phyloP scores from a whole-genome alignment of 2,113 vertebrate species.

The Pantherophis guttatus region DNA sequence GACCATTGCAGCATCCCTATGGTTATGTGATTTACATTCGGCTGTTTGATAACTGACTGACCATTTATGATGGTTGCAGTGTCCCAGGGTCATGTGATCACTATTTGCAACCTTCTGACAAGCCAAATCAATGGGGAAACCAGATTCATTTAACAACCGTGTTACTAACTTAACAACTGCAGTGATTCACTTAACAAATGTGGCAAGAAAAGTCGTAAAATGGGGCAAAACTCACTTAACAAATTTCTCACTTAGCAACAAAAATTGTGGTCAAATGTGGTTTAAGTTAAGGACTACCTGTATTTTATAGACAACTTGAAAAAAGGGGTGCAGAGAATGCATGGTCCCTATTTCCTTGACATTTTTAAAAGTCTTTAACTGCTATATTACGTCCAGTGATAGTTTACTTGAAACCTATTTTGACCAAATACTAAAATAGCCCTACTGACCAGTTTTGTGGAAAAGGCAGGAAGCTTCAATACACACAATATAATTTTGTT shows the following conservation, averaged over 20 bases:
- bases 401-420: conserved; percentile 60
- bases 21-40: not conserved
- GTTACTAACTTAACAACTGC: not conserved
- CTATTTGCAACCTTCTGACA: not conserved
- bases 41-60: not conserved
- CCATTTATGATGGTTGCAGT: not conserved
- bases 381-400: conserved; percentile 41
- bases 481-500: conserved; percentile 59
- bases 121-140: not conserved
- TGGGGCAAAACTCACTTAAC: not conserved
- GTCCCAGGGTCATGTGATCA: not conserved
- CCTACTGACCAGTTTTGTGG: conserved; percentile 55
- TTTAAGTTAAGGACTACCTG: not conserved
- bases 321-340: not conserved
- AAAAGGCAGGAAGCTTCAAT: conserved; percentile 47
- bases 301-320: not conserved
- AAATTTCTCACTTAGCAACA: not conserved
- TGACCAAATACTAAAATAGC: conserved; percentile 51
- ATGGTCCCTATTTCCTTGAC: not conserved
- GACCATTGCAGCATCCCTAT: not conserved
- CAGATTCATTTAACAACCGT: not conserved
- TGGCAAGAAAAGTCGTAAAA: not conserved
- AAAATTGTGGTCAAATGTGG: not conserved
- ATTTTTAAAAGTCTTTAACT: not conserved
- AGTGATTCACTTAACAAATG: not conserved